phyloP scores from a whole-genome alignment of 2,888 invertebrate species.

The Enoplolaimus lenunculus region DNA sequence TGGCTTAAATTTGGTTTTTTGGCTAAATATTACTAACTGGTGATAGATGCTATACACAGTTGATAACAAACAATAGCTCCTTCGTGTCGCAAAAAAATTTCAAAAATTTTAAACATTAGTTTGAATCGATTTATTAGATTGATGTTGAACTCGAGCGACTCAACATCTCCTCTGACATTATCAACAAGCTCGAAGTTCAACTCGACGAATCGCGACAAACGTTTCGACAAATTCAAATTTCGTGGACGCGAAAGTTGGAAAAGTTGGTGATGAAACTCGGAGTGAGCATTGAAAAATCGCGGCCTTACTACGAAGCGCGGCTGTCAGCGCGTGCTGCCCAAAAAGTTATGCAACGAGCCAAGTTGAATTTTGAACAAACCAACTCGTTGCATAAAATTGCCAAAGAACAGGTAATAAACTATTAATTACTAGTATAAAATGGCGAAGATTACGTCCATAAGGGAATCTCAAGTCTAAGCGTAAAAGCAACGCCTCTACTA shows the following conservation, averaged over 20 bases:
- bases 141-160: conserved; percentile 44
- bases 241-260: conserved; percentile 27
- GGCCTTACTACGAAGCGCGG: conserved; percentile 38
- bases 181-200: conserved; percentile 43
- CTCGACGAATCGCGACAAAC: conserved; percentile 38
- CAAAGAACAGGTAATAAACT: conserved; percentile 47
- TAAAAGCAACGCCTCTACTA: too few relatives aligned
- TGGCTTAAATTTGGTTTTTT: too few relatives aligned
- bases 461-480: too few relatives aligned
- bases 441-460: too few relatives aligned
- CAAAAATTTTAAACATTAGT: too few relatives aligned
- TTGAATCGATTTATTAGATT: too few relatives aligned
- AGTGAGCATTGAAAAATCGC: conserved; percentile 33
- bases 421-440: too few relatives aligned
- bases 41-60: too few relatives aligned
- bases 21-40: too few relatives aligned
- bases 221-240: conserved; percentile 27
- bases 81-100: too few relatives aligned
- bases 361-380: conserved; percentile 47
- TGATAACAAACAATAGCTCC: too few relatives aligned
- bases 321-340: conserved; percentile 42
- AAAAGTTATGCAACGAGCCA: conserved; percentile 47
- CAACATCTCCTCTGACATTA: conserved; percentile 44
- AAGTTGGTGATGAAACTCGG: conserved; percentile 36
- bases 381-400: conserved; percentile 48